These are phyloP conservation scores for Brachynemurus nebulosus DNA, from an alignment of 2,888 invertebrate species.

Conservation along the genomic window DNA sequence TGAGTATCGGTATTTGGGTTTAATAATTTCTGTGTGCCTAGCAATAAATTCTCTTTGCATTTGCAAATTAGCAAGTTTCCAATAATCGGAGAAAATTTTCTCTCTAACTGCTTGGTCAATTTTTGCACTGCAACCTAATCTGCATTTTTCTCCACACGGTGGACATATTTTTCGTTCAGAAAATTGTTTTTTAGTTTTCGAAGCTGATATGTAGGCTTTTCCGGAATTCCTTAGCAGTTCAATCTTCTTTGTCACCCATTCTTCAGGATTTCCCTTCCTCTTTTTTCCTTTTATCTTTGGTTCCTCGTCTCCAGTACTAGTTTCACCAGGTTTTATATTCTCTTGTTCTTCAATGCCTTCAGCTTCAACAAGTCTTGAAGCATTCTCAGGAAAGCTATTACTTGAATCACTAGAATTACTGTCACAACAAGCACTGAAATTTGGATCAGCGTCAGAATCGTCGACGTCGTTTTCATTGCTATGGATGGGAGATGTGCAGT, in stretches of 20 bases:
- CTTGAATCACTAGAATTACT: neutral
- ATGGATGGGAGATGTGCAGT: neutral
- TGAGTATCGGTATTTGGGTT: constrained; percentile 17
- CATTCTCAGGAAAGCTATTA: neutral
- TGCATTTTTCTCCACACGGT: constrained; percentile 7
- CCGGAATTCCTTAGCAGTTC: neutral
- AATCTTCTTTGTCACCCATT: neutral
- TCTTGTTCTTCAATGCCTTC: neutral
- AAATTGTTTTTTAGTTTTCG: constrained; percentile 2
- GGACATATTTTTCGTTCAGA: neutral
- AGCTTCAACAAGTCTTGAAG: neutral
- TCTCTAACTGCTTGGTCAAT: neutral
- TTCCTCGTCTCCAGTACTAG: neutral
- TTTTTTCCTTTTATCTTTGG: neutral
- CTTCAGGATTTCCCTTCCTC: neutral
- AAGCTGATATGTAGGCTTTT: neutral
- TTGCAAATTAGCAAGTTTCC: constrained; percentile 3
- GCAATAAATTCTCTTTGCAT: constrained; percentile 7
- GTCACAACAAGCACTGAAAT: neutral
- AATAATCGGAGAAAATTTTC: constrained; percentile 1
- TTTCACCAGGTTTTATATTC: neutral
- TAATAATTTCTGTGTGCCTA: neutral
- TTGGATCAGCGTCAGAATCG: neutral
- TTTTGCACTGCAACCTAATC: neutral
- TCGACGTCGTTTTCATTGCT: neutral